Evolutionary conservation across 2,888 invertebrate genomes (phyloP).

Genomic region (Drymonia ruficornis): DNA sequence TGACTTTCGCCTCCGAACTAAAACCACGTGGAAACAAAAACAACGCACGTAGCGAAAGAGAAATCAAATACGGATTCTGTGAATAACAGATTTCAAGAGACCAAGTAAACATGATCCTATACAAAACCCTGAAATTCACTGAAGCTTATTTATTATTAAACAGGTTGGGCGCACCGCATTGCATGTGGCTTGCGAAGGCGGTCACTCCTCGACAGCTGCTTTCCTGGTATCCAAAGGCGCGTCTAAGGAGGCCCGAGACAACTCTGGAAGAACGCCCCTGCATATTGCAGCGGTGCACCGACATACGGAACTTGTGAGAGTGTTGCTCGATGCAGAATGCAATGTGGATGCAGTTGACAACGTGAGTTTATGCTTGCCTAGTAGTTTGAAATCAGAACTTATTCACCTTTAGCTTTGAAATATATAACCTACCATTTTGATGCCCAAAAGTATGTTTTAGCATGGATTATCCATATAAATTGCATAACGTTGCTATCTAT

Average conservation of each 20-base stretch:
- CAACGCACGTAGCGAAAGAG: not conserved
- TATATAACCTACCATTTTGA: not conserved
- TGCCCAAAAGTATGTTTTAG: too few relatives aligned
- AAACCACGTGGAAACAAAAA: not conserved
- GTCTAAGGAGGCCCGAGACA: constrained; percentile 88
- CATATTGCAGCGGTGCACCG: constrained; percentile 91
- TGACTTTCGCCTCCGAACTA: not conserved
- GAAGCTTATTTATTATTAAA: constrained; percentile 7
- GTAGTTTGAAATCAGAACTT: constrained; percentile 19
- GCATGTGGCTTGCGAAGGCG: constrained; percentile 89
- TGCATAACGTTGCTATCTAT: too few relatives aligned
- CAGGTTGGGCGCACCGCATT: constrained; percentile 86
- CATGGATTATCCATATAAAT: too few relatives aligned
- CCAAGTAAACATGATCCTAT: not conserved
- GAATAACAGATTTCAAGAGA: not conserved
- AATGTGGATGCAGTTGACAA: constrained; percentile 82
- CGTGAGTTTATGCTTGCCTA: constrained; percentile 56
- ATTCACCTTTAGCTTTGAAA: too few relatives aligned
- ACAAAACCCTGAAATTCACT: not conserved
- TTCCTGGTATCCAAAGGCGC: constrained; percentile 86
- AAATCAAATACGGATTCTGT: not conserved
- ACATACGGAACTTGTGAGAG: constrained; percentile 89
- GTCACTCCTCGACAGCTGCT: constrained; percentile 86
- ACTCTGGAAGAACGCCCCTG: constrained; percentile 89
- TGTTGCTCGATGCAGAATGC: constrained; percentile 88